Conservation (phyloP, 37 sponge, comb jelly and placozoan species). For the Chondrilla cf. caribensis region DNA sequence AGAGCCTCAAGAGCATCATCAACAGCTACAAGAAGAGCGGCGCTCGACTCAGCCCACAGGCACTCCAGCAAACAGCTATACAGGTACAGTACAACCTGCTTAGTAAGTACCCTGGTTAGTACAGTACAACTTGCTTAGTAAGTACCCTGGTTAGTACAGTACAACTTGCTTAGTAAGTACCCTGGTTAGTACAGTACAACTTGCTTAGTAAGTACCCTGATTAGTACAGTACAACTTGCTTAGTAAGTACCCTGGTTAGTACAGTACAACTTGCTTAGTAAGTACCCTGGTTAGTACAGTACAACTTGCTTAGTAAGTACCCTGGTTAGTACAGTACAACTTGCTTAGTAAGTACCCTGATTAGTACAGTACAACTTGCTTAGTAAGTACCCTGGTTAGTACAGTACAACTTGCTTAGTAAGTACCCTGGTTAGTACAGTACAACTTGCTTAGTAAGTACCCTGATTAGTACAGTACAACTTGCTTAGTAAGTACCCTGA, state of each 20-base stretch:
- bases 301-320: constrained; percentile 15
- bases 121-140: neutral
- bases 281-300: constrained; percentile 53
- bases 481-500: constrained; percentile 27
- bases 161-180: constrained; percentile 15
- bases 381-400: constrained; percentile 61
- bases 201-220: no score
- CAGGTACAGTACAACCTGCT: constrained; percentile 42
- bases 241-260: neutral
- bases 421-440: constrained; percentile 53
- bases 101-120: no score
- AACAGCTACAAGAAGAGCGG: constrained; percentile 59
- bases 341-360: constrained; percentile 27
- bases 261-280: constrained; percentile 1
- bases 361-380: constrained; percentile 34
- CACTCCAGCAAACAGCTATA: constrained; percentile 49
- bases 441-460: constrained; percentile 15
- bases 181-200: constrained; percentile 44
- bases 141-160: constrained; percentile 53
- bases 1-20: constrained; percentile 53
- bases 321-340: constrained; percentile 44
- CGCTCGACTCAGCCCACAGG: constrained; percentile 53
- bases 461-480: constrained; percentile 44
- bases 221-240: neutral
- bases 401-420: neutral